Conservation (phyloP, 2,888 invertebrate species). For the Dryococelus australis region DNA sequence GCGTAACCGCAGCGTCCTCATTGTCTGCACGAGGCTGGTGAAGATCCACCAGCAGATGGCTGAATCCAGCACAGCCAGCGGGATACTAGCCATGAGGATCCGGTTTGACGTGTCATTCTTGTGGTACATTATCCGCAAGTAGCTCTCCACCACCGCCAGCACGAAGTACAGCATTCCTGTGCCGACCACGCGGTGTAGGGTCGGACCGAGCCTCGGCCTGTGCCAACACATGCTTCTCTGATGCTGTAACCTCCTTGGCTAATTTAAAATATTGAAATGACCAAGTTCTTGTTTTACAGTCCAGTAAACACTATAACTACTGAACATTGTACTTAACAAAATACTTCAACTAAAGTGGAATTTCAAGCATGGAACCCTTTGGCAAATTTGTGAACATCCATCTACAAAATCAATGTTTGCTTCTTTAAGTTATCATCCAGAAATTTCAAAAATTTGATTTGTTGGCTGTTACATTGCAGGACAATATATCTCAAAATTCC, state of each 20-base stretch:
- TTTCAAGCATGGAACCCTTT: too few relatives aligned
- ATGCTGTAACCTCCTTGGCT: neutral
- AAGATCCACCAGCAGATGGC: constrained; percentile 96
- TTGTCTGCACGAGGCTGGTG: constrained; percentile 86
- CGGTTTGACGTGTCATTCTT: constrained; percentile 70
- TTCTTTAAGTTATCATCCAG: too few relatives aligned
- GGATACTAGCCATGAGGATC: constrained; percentile 80
- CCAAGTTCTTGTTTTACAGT: neutral
- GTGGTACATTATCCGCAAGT: constrained; percentile 72
- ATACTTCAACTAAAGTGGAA: too few relatives aligned
- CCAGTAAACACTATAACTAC: neutral
- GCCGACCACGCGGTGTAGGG: constrained; percentile 86
- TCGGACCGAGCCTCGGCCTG: constrained; percentile 86
- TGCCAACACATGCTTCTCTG: constrained; percentile 32
- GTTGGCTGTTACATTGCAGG: too few relatives aligned
- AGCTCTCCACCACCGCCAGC: constrained; percentile 85
- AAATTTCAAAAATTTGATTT: too few relatives aligned
- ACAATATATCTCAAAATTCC: too few relatives aligned
- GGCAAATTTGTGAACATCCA: too few relatives aligned
- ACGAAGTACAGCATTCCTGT: constrained; percentile 85
- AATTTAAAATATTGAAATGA: neutral
- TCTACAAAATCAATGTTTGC: too few relatives aligned
- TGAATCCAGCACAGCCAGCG: constrained; percentile 84
- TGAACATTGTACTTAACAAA: too few relatives aligned
- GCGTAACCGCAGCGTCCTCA: constrained; percentile 84